Evolutionary conservation across 1,140 invertebrate genomes (phyloP).

Genomic region (Pseudachorutes palmiensis): DNA sequence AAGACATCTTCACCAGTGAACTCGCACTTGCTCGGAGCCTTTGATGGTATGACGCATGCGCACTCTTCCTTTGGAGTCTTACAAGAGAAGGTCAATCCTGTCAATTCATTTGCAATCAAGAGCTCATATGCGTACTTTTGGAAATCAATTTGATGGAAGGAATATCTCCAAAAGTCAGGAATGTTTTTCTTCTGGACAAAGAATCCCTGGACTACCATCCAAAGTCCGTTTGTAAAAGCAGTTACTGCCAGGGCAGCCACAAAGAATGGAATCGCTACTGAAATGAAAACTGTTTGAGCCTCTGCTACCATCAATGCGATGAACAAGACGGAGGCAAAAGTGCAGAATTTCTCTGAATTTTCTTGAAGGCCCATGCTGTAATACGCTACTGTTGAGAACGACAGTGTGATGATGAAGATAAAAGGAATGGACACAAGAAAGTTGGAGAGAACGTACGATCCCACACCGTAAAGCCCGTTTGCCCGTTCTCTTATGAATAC

Average conservation of each 20-base stretch:
- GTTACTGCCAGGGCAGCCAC: not conserved
- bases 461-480: not conserved
- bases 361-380: not conserved
- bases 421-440: slow-evolving; percentile 7
- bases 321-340: not conserved
- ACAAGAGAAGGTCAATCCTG: not conserved
- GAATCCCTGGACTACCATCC: slow-evolving; percentile 10
- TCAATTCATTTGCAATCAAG: not conserved
- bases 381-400: not conserved
- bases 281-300: slow-evolving; percentile 1
- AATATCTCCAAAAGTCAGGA: slow-evolving; percentile 8
- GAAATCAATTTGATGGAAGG: slow-evolving; percentile 8
- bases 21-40: not conserved
- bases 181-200: slow-evolving; percentile 5
- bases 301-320: not conserved
- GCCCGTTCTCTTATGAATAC: slow-evolving; percentile 5
- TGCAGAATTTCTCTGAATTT: not conserved
- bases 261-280: not conserved
- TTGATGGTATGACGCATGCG: not conserved
- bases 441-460: slow-evolving; percentile 3
- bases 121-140: slow-evolving; percentile 8
- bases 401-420: not conserved
- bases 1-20: not conserved
- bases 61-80: not conserved
- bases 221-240: not conserved